Evolutionary conservation across 2,888 invertebrate genomes (phyloP), one percentile per base, ranked within the genome.

Genomic region (Chymomyza fuscimana): DNA sequence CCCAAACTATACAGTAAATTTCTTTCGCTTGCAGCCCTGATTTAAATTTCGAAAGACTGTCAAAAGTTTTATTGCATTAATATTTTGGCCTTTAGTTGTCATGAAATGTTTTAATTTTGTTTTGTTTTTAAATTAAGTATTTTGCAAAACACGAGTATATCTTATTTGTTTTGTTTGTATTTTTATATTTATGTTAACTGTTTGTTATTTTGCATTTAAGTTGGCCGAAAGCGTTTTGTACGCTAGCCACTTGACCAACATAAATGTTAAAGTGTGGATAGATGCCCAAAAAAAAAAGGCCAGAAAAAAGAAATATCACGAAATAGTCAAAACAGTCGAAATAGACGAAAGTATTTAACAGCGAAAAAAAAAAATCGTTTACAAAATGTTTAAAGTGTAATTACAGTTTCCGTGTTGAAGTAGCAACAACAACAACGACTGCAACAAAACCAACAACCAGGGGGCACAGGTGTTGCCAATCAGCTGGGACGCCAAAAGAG

Each of bases 381-480:
- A 85, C 85, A 85, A 85, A 85, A 88, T 78, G 73, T 62, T 77
- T 77, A 82, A 81, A 88, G 73, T 74, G 69, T 78, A 85, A 85
- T 85, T 85, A 88, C 85, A 79, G 73, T 82, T 85, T 88, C 85
- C 85, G 85, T 87, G 69, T 83, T 83, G 71, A 72, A 64, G 72
- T 62, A 58, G 65, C 59, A 54, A 59, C 46, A 36, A 63, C 25
- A 12, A n/a, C 19, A 52, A 58, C 63, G 36, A 16, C 9, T 36
- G 22, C 10, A 12, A 40, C 10, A 32, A 46, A 22, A 40, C 32
- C 46, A 22, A 46, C 40, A 40, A 50, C 36, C 67, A 51, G 65
- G 25, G 15, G 10, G 25, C 29, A 67, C 63, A 66, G 73, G 70
- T 77, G 81, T 79, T 71, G 65, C 46, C 58, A 65, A 65, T 65